Evolutionary conservation across 1,140 invertebrate species (phyloP), one percentile per base, ranked within the genome.

Genomic region (Euura lappo): DNA sequence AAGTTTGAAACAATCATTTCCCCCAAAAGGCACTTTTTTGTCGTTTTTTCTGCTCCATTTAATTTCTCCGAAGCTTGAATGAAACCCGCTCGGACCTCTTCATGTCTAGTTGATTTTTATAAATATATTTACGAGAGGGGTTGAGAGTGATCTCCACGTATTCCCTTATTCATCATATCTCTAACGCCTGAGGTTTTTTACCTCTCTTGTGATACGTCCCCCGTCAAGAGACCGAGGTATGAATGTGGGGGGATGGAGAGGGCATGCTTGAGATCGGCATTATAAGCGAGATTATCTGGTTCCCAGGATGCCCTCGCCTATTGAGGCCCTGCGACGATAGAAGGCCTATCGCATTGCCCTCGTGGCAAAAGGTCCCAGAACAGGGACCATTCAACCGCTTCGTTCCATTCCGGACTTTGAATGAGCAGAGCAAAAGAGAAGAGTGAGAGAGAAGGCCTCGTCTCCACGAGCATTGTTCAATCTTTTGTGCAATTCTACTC

Each of bases 251-350:
- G 47, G 28, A 28, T 28, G 51, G 4, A 6, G 7, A 47, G 71
- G 70, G 71, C 28, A 72, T 73, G 77, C 77, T 83, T 69, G 72
- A 82, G 75, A 81, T 80, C 75, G 74, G 71, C 73, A 78, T 79
- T 81, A 80, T 75, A 80, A 81, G 75, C 75, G 78, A 81, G 83
- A 83, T 83, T 78, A 84, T 82, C 79, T 79, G 74, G 80, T 81
- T 83, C 82, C 79, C 81, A 81, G 76, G 79, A 79, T 75, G 77
- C 77, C 75, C 71, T 68, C 43, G 51, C 51, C 13, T 46, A 72
- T 72, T 72, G 44, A 72, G n/a, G 45, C 28, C 69, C 8, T 28
- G 7, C 8, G 43, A 28, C 11, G 11, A 68, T 43, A 11, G 8
- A 11, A 11, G 67, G 28, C 67, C 8, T 13, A 11, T 10, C 8